Evolutionary conservation across 2,113 vertebrate species (phyloP), one percentile per base, ranked within the genome.

Genomic region (Sphyrna mokarran): DNA sequence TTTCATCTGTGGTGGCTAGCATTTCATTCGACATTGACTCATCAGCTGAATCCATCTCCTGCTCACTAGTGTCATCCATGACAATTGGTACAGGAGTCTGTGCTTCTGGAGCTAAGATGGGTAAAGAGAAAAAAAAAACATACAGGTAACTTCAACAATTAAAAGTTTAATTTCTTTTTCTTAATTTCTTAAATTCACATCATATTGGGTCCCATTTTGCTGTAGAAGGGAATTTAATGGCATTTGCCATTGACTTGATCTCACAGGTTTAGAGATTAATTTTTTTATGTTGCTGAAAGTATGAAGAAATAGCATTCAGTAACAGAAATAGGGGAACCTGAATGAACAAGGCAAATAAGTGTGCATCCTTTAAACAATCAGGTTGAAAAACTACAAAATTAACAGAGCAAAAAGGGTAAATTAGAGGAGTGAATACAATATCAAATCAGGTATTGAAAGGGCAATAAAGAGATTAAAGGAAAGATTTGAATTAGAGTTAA

Each of bases 21-120:
- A 99, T 97, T 26, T 99, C 99, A 0, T 99, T 98, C 68, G 98
- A 97, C 95, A 99, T 98, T 0, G 99, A 99, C 83, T 99, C 99
- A 10, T 99, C 99, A 0, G 99, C 99, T 0, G 99, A 99, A 96
- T 99, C 99, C 11, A 99, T 97, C 48, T 99, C 99, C 96, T 98
- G 99, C 87, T 99, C 99, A 72, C 94, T 95, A 0, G 99, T 99
- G 0, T 99, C 99, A 29, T 99, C 99, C 97, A 98, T 97, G 94
- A 98, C 97, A 63, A 97, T 97, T 3, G 98, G 98, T 94, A 98
- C 97, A 0, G 98, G 98, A 14, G 98, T 98, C 97, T 98, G 97
- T 72, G 97, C 97, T 96, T 99, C 99, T n/a, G 98, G 98, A 96
- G 97, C 98, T 99, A 97, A 37, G 93, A 48, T 43, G 63, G 69